phyloP scores from a whole-genome alignment of 2,888 invertebrate species.

The Caenorhabditis angaria region DNA sequence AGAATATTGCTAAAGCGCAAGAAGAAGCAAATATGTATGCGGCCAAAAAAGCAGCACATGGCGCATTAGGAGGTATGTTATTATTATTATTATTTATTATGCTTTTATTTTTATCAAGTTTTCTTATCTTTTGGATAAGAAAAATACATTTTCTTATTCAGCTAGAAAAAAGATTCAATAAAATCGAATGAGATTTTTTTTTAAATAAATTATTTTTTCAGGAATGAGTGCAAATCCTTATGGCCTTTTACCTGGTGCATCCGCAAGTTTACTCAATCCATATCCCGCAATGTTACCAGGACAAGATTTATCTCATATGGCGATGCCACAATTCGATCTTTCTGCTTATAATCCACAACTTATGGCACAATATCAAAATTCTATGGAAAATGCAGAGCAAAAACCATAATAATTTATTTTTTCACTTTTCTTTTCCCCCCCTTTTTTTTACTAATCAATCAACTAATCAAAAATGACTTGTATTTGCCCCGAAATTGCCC shows the following conservation, averaged over 20 bases:
- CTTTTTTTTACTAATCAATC: constrained; percentile 9
- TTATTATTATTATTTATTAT: too few relatives aligned
- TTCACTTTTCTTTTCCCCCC: neutral
- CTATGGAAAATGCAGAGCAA: constrained; percentile 44
- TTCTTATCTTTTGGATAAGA: neutral
- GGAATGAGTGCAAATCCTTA: constrained; percentile 45
- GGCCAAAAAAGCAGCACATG: constrained; percentile 86
- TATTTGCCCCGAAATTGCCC: neutral
- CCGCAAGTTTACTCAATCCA: constrained; percentile 49
- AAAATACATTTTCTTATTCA: too few relatives aligned
- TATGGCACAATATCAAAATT: constrained; percentile 52
- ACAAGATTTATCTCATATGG: constrained; percentile 52
- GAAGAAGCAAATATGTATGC: constrained; percentile 99
- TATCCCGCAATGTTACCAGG: constrained; percentile 57
- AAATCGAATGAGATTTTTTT: too few relatives aligned
- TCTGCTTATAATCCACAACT: constrained; percentile 58
- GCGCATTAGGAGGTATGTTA: constrained; percentile 50
- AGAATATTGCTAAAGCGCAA: constrained; percentile 97
- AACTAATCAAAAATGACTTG: too few relatives aligned
- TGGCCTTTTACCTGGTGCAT: constrained; percentile 45
- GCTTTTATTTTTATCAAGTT: neutral
- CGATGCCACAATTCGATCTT: constrained; percentile 54
- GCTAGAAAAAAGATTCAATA: too few relatives aligned
- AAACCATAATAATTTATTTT: constrained; percentile 13
- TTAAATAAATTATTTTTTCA: neutral